These are phyloP conservation scores for Onychomys torridus DNA, from an alignment of 2,797 vertebrate species.

Conservation along the genomic window DNA sequence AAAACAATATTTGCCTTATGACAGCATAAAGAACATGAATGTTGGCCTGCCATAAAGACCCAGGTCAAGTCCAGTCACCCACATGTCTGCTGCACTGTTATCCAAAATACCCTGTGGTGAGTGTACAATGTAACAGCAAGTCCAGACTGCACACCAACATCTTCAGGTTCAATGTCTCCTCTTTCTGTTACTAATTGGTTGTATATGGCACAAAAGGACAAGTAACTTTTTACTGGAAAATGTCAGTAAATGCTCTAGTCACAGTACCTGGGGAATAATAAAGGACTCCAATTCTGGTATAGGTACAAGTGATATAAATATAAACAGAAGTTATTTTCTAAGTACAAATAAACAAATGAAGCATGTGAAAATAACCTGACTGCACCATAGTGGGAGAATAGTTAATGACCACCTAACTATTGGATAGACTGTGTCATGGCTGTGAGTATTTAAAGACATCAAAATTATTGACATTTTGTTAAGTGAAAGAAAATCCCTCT, in stretches of 20 bases:
- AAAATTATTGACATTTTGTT: neutral
- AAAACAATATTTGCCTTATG: neutral
- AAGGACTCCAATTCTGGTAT: neutral
- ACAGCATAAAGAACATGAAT: neutral
- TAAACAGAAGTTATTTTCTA: neutral
- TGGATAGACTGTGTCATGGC: neutral
- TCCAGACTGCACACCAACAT: neutral
- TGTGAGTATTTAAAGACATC: neutral
- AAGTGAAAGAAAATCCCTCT: neutral
- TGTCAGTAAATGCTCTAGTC: neutral
- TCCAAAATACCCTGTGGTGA: neutral
- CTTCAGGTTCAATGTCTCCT: neutral
- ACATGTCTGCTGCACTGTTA: neutral
- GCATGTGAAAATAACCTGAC: neutral
- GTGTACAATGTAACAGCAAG: neutral
- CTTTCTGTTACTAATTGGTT: neutral
- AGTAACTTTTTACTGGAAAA: slow-evolving; percentile 11
- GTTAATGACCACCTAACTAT: neutral
- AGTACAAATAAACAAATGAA: neutral
- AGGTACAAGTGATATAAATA: neutral
- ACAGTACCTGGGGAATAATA: neutral
- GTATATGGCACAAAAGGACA: neutral
- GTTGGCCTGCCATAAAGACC: neutral
- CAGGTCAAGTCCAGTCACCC: neutral
- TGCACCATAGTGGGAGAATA: neutral